phyloP scores from a whole-genome alignment of 1,140 invertebrate species.

The Apis laboriosa region DNA sequence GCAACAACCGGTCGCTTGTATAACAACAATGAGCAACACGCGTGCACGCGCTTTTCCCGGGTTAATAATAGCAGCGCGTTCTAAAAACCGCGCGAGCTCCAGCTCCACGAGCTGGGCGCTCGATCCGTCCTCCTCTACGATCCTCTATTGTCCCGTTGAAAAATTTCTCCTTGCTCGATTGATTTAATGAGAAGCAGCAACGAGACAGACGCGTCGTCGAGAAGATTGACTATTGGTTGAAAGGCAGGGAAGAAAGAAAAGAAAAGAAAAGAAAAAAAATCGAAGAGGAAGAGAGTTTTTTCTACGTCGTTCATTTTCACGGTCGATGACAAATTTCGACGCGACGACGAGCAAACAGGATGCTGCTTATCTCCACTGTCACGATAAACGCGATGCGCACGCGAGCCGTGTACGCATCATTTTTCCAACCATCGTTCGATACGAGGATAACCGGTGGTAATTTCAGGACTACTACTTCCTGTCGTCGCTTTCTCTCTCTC shows the following conservation, averaged over 20 bases:
- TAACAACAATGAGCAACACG: constrained; percentile 30
- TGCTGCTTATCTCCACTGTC: constrained; percentile 44
- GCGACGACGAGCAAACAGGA: constrained; percentile 54
- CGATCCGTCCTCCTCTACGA: not conserved
- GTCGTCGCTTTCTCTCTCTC: not conserved
- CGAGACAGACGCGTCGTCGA: not conserved
- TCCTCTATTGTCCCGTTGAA: constrained; percentile 18
- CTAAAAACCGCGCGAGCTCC: not conserved
- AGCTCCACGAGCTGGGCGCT: constrained; percentile 2
- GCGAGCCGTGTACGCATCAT: not conserved
- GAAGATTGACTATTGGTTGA: constrained; percentile 36
- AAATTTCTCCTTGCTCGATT: constrained; percentile 39
- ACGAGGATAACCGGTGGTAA: not conserved
- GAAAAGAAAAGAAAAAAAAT: not conserved
- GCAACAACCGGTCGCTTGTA: constrained; percentile 18
- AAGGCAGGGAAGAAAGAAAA: not conserved
- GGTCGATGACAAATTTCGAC: constrained; percentile 25
- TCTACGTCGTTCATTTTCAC: constrained; percentile 17
- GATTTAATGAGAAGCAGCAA: constrained; percentile 40
- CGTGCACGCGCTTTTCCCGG: not conserved
- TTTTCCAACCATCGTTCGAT: not conserved
- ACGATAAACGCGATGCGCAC: constrained; percentile 21
- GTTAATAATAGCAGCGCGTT: constrained; percentile 8
- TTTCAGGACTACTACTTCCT: not conserved
- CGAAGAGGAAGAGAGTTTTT: not conserved